Percentiles rank a stretch among this genome's conserved stretches.
Evolutionary conservation across 2,113 vertebrate genomes (phyloP).

Genomic region (Sebastes fasciatus): DNA sequence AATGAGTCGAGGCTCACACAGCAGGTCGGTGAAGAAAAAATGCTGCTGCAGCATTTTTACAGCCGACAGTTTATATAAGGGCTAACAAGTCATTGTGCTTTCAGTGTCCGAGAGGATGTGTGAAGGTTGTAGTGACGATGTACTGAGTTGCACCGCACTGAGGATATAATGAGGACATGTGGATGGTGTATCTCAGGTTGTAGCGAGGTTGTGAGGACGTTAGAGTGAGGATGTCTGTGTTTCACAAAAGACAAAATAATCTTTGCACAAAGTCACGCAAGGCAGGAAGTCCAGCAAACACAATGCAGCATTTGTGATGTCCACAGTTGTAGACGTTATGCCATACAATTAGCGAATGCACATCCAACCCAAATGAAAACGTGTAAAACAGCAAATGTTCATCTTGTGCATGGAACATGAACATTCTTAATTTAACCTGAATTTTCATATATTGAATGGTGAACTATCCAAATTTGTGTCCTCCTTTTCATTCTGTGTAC

Average conservation of each 20-base stretch:
- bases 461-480: no score
- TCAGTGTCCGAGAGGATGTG: slow-evolving; percentile 5
- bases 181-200: background rate
- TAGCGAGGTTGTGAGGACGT: background rate
- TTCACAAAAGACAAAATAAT: background rate
- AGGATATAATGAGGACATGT: background rate
- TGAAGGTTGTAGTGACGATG: slow-evolving; percentile 30
- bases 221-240: background rate
- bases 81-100: slow-evolving; percentile 3
- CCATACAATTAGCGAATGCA: no score
- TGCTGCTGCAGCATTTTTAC: no score
- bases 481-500: no score
- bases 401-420: background rate
- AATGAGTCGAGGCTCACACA: no score
- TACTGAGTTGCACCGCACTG: background rate
- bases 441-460: no score
- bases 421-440: background rate
- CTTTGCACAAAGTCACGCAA: background rate
- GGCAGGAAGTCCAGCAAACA: no score
- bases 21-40: no score
- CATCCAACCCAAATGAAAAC: no score
- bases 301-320: no score
- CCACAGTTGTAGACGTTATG: no score
- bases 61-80: slow-evolving; percentile 20
- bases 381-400: background rate